phyloP scores from a whole-genome alignment of 37 sponge, comb jelly and placozoan genomes.

The Chondrosia reniformis region DNA sequence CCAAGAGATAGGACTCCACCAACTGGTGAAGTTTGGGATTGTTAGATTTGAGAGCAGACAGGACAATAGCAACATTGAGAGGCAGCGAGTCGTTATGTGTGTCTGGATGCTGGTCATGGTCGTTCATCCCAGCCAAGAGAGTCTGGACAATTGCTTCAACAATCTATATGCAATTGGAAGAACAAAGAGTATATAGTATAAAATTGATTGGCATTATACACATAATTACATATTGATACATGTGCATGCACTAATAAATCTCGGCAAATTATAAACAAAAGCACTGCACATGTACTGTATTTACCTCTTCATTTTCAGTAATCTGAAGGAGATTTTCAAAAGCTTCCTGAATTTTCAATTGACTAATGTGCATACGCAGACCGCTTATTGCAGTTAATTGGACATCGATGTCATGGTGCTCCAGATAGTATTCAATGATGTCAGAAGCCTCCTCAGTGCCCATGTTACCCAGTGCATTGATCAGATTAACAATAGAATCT shows the following conservation, averaged over 20 bases:
- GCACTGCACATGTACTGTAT: not conserved
- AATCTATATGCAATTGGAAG: not conserved
- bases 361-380: slow-evolving; percentile 15
- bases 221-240: not conserved
- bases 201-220: not conserved
- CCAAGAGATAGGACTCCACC: slow-evolving; percentile 10
- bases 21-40: slow-evolving; percentile 28
- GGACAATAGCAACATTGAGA: not conserved
- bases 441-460: slow-evolving; percentile 19
- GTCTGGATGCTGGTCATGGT: slow-evolving; percentile 18
- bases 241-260: not conserved
- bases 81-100: not conserved
- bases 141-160: slow-evolving; percentile 13
- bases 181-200: not conserved
- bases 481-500: slow-evolving; percentile 13
- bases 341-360: slow-evolving; percentile 20
- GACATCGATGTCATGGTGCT: slow-evolving; percentile 25
- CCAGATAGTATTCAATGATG: slow-evolving; percentile 19
- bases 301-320: not conserved
- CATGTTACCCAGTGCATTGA: slow-evolving; percentile 52
- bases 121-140: not conserved
- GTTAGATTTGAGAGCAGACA: not conserved
- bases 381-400: slow-evolving; percentile 33
- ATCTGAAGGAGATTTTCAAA: not conserved
- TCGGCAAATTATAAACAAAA: not conserved